Evolutionary conservation across 2,888 invertebrate species (phyloP), one percentile per base, ranked within the genome.

Genomic region (Hyles lineata): DNA sequence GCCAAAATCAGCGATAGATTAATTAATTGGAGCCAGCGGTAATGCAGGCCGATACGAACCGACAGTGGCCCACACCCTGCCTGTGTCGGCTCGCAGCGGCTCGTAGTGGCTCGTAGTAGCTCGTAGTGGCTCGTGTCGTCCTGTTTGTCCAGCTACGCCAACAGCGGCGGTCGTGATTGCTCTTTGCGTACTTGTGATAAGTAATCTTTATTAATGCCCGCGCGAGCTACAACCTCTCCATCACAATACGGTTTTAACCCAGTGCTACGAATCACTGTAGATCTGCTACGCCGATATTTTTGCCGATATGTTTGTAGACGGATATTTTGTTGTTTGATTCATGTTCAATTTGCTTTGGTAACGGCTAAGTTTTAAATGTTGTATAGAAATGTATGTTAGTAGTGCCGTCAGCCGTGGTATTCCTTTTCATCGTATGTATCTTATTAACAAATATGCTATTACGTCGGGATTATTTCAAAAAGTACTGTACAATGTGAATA

Each of bases 191-290:
- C 35, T 62, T 50, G 67, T 67, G 43, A 23, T 50, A 67, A 50
- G 50, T 67, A 50, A 67, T 67, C 43, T 50, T 43, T 67, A 67
- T 67, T 67, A 17, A 43, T 67, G 43, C 50, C 23, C 23, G 67
- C 43, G 67, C 15, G 63, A 11, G 9, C 35, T 35, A 43, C 35
- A 43, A 15, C n/a, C 32, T 19, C 19, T 43, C 43, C 43, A 43
- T 43, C 43, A 43, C 43, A 43, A 43, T 15, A 63, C 43, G 21
- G 23, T 67, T 23, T 43, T 32, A 62, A n/a, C 32, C 21, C 15
- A 67, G 17, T 17, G 50, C 43, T 43, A 21, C 43, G 43, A 23
- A 23, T 63, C 29, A 17, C 25, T 32, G 62, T 62, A 63, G 17
- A 43, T 7, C 21, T 17, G 43, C 50, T 50, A 50, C 23, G 50